Evolutionary conservation across 2,113 vertebrate species (phyloP).

Genomic region (Gymnocephalus cernua): DNA sequence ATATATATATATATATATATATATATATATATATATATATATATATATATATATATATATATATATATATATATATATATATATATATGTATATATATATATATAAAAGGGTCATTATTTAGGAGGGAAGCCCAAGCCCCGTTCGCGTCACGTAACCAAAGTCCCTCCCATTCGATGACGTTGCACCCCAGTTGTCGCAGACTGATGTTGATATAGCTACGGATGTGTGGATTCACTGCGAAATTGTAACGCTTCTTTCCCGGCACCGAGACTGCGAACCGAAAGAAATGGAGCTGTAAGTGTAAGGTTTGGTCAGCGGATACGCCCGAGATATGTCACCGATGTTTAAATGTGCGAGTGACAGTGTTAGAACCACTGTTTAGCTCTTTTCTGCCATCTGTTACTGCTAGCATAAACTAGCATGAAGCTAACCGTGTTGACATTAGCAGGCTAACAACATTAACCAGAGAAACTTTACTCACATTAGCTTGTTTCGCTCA

Average conservation of each 20-base stretch:
- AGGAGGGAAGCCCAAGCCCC: neutral
- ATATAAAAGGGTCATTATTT: too few relatives aligned
- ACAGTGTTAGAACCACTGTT: neutral
- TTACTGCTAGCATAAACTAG: slow-evolving; percentile 55
- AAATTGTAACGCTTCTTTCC: slow-evolving; percentile 25
- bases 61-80: too few relatives aligned
- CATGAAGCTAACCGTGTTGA: slow-evolving; percentile 54
- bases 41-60: too few relatives aligned
- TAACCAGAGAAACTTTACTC: neutral
- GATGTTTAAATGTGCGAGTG: neutral
- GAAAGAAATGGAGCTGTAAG: slow-evolving; percentile 79
- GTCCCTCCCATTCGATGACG: slow-evolving; percentile 58
- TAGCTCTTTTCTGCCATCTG: slow-evolving; percentile 27
- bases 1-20: too few relatives aligned
- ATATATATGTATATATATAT: too few relatives aligned
- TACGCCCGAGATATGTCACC: rapidly evolving
- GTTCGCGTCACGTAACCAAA: neutral
- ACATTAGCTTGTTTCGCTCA: neutral
- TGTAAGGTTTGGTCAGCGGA: neutral
- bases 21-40: too few relatives aligned
- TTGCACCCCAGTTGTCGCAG: slow-evolving; percentile 53
- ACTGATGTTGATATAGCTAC: slow-evolving; percentile 63
- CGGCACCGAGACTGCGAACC: neutral
- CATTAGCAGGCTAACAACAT: neutral
- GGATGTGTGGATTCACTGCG: slow-evolving; percentile 74